Percentiles rank a stretch among this genome's conserved stretches.
Evolutionary conservation across 1,140 invertebrate genomes (phyloP).

Genomic region (Ctenoplectra terminalis): DNA sequence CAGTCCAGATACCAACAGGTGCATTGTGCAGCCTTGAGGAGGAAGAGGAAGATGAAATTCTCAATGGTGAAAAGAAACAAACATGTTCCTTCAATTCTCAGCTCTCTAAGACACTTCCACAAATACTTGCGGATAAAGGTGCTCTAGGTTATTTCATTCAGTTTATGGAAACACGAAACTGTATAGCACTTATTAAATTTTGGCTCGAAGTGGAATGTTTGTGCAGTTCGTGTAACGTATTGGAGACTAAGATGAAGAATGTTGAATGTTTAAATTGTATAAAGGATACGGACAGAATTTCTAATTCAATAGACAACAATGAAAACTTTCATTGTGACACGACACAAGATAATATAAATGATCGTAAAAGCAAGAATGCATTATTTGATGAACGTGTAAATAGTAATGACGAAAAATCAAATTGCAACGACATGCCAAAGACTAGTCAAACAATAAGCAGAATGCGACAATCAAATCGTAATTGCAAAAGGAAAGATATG

Average conservation of each 20-base stretch:
- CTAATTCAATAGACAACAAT: conserved; percentile 53
- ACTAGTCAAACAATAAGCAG: conserved; percentile 69
- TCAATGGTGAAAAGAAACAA: conserved; percentile 60
- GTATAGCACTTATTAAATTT: conserved; percentile 86
- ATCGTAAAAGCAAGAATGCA: background rate
- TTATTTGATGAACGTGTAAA: conserved; percentile 50
- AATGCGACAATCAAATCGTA: conserved; percentile 62
- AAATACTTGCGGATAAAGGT: conserved; percentile 87
- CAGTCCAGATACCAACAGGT: conserved; percentile 55
- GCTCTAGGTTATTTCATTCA: conserved; percentile 90
- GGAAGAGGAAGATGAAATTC: conserved; percentile 76
- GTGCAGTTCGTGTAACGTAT: conserved; percentile 36
- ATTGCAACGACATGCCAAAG: conserved; percentile 76
- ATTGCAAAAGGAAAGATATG: conserved; percentile 48
- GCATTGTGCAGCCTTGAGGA: conserved; percentile 73
- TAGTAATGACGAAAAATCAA: conserved; percentile 62
- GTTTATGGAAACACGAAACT: conserved; percentile 86
- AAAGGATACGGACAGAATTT: background rate
- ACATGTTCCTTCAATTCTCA: conserved; percentile 79
- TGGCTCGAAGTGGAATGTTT: conserved; percentile 90
- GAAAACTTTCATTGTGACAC: conserved; percentile 52
- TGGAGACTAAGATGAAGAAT: conserved; percentile 7
- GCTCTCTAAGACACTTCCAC: conserved; percentile 86
- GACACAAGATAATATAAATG: conserved; percentile 20
- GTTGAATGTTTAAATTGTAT: conserved; percentile 17